phyloP scores from a whole-genome alignment of 2,888 invertebrate genomes.

The Bombyx huttoni region DNA sequence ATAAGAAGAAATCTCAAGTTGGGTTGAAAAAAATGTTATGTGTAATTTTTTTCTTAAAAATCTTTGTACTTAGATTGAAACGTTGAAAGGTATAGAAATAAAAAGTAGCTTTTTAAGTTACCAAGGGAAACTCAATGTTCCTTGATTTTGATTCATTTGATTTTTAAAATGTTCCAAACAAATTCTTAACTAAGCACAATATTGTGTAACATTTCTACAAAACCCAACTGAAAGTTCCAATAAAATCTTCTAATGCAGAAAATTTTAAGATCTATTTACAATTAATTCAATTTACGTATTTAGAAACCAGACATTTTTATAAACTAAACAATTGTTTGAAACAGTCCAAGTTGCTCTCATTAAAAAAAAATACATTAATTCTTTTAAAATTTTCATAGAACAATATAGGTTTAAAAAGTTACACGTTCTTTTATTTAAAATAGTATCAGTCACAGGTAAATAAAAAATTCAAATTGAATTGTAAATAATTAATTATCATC shows the following conservation, averaged over 20 bases:
- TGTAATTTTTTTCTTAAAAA: constrained; percentile 6
- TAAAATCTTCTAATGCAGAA: constrained; percentile 34
- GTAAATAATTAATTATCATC: constrained; percentile 5
- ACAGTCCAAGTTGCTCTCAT: neutral
- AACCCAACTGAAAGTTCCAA: constrained; percentile 72
- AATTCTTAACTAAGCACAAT: neutral
- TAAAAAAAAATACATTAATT: constrained; percentile 4
- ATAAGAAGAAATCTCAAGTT: constrained; percentile 69
- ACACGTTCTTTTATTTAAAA: too few species aligned
- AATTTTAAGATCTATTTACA: constrained; percentile 50
- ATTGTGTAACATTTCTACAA: constrained; percentile 36
- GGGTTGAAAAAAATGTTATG: constrained; percentile 60
- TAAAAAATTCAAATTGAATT: neutral
- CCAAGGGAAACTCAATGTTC: too few species aligned
- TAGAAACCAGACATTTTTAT: neutral
- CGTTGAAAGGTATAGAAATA: neutral
- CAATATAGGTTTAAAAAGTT: too few species aligned
- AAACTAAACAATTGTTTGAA: neutral
- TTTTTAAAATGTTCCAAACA: neutral
- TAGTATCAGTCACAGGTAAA: too few species aligned
- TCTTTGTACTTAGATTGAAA: neutral
- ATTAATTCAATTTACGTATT: constrained; percentile 7
- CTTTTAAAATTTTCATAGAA: too few species aligned
- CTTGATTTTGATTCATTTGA: too few species aligned
- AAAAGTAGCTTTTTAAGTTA: too few species aligned